phyloP scores from a whole-genome alignment of 2,797 vertebrate genomes.

The Euphonia xanthogaster region DNA sequence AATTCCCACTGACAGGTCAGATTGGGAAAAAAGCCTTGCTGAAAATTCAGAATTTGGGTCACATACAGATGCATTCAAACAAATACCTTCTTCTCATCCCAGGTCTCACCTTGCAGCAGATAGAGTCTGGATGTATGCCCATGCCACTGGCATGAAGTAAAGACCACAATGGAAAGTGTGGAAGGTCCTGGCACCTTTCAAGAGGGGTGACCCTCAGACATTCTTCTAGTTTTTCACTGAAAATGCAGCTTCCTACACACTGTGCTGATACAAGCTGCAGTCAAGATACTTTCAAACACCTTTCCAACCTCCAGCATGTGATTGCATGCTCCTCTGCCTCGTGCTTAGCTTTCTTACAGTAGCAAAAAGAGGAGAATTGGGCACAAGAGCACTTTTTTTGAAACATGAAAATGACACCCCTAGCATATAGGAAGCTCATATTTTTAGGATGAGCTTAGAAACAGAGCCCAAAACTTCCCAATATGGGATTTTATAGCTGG shows the following conservation, averaged over 20 bases:
- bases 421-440: background rate
- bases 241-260: background rate
- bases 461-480: background rate
- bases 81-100: background rate
- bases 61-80: background rate
- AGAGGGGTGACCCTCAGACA: background rate
- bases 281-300: background rate
- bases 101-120: background rate
- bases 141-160: background rate
- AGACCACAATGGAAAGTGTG: accelerated
- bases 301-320: background rate
- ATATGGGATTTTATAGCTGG: background rate
- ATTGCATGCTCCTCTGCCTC: background rate
- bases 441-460: background rate
- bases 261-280: background rate
- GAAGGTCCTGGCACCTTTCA: background rate
- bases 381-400: background rate
- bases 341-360: background rate
- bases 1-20: background rate
- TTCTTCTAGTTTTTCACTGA: background rate
- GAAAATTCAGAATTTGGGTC: background rate
- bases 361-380: background rate
- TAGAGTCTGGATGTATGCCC: background rate
- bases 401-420: background rate
- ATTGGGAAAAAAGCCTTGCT: background rate